Evolutionary conservation across 2,888 invertebrate genomes (phyloP), one percentile per base, ranked within the genome.

Genomic region (Drosophila imparisetae): DNA sequence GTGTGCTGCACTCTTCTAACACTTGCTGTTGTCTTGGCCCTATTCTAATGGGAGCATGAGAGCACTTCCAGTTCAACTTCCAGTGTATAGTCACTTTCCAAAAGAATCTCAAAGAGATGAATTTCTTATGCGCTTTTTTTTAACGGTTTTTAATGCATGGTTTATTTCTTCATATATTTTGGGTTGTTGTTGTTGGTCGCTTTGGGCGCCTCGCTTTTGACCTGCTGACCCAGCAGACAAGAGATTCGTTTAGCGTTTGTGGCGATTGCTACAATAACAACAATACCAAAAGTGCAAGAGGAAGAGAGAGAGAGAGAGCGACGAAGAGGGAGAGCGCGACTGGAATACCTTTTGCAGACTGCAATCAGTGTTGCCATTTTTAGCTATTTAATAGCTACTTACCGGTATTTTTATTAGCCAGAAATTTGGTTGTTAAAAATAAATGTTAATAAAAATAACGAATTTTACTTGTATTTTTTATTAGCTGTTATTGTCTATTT

Each of bases 161-260:
- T 18, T 74, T 60, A 18, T 40, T 38, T 49, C 24, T 45, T 45
- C 32, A 32, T 15, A 24, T 15, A 24, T 24, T 45, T 45, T 45
- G 34, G 10, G 36, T 34, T 60, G 48, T 38, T 61, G 42, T 55
- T 75, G 42, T 34, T 53, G 49, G 55, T 55, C 62, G 50, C 54
- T 65, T 62, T 70, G 65, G 72, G 76, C 72, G 75, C 66, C 67
- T 66, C 34, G 75, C 75, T 59, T 71, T 55, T 81, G 82, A 84
- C 82, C 82, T 36, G 75, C 42, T 85, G 82, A 82, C 82, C 82
- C 82, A 85, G 68, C 85, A 81, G 83, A 72, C 75, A 68, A 75
- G 60, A 81, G 78, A 78, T 84, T 84, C 84, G 78, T 73, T 84
- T 78, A 74, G 67, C 61, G 72, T 80, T 83, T 78, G 68, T 63